Conservation (phyloP, 2,113 vertebrate genomes). For the Meles meles region DNA sequence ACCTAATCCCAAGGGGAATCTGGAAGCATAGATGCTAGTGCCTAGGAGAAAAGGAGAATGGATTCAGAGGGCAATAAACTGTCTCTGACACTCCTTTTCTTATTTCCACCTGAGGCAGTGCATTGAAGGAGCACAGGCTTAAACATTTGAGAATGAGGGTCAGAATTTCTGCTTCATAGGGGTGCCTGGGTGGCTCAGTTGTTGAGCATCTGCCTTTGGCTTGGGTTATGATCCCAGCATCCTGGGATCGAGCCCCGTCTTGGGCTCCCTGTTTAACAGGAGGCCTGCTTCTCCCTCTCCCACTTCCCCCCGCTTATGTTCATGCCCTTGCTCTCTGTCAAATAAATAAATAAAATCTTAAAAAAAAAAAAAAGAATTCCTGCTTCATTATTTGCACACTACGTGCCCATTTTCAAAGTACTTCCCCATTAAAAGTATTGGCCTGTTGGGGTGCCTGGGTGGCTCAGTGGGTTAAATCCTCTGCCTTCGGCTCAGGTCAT, state of each 20-base stretch:
- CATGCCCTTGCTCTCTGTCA: too few relatives aligned
- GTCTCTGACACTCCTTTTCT: background rate
- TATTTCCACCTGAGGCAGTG: background rate
- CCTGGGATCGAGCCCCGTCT: too few relatives aligned
- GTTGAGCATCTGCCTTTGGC: too few relatives aligned
- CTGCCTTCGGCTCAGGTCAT: too few relatives aligned
- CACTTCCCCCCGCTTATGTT: too few relatives aligned
- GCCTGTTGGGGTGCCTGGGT: background rate
- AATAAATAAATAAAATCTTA: too few relatives aligned
- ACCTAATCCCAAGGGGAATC: background rate
- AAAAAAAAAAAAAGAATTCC: background rate
- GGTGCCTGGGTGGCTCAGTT: too few relatives aligned
- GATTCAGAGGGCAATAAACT: background rate
- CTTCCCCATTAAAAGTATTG: background rate
- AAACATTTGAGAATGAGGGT: background rate
- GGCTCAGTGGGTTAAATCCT: too few relatives aligned
- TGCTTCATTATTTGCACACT: background rate
- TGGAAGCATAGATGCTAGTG: background rate
- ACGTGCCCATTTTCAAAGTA: background rate
- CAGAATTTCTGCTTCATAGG: background rate
- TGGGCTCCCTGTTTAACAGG: too few relatives aligned
- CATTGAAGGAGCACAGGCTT: background rate
- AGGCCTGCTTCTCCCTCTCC: too few relatives aligned
- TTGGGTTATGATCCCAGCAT: too few relatives aligned
- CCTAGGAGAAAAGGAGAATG: background rate